Percentiles rank a stretch among this genome's conserved stretches.
Conservation (phyloP, 2,888 invertebrate species). For the Hyppa rectilinea region DNA sequence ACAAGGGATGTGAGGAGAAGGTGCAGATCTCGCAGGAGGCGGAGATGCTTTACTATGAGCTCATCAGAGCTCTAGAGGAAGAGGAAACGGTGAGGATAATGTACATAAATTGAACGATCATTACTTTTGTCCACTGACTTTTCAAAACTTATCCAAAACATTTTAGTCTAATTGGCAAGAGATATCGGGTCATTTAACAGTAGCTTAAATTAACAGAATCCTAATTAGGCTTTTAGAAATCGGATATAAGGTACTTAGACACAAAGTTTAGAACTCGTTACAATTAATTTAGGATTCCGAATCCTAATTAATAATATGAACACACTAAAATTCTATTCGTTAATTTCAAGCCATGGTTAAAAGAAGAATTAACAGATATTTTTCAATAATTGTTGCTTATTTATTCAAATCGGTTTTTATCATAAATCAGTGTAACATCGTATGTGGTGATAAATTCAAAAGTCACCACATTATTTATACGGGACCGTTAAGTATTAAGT, state of each 20-base stretch:
- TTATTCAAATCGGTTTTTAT: conserved; percentile 14
- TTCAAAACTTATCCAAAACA: neutral
- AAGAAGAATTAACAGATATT: conserved; percentile 8
- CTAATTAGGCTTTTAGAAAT: neutral
- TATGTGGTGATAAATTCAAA: conserved; percentile 49
- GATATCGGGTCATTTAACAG: neutral
- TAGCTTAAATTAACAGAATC: neutral
- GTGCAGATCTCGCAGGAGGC: conserved; percentile 88
- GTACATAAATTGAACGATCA: neutral
- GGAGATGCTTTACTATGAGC: conserved; percentile 89
- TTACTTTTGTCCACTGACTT: neutral
- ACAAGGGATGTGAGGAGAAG: conserved; percentile 82
- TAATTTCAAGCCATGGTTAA: neutral
- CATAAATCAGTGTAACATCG: conserved; percentile 44
- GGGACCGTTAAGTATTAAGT: conserved; percentile 50
- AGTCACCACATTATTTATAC: conserved; percentile 49
- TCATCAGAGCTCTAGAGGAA: conserved; percentile 87
- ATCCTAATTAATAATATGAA: neutral
- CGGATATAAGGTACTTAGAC: neutral
- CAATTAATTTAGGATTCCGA: neutral
- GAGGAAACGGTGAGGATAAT: conserved; percentile 86
- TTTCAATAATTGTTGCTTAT: conserved; percentile 26
- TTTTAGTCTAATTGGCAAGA: no score
- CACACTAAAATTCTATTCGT: neutral
- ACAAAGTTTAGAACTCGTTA: neutral